These are phyloP conservation scores for Lagopus muta DNA, from an alignment of 2,113 vertebrate species.

Conservation along the genomic window DNA sequence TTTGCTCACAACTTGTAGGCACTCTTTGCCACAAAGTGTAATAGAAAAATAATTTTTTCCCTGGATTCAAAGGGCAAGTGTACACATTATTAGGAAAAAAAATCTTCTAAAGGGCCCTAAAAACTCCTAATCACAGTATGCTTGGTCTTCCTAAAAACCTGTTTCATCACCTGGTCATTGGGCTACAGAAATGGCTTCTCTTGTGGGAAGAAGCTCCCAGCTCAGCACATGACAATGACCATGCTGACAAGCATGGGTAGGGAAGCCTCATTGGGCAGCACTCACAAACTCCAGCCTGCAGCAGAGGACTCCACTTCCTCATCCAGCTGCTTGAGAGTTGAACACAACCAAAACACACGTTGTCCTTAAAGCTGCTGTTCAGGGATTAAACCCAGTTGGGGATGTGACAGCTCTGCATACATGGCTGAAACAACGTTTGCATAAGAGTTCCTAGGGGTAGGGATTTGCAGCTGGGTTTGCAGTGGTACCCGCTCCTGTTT, in stretches of 20 bases:
- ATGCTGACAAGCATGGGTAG: neutral
- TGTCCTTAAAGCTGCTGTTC: neutral
- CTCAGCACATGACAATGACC: neutral
- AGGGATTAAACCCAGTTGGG: neutral
- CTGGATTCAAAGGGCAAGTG: neutral
- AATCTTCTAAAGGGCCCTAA: neutral
- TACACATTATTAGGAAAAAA: neutral
- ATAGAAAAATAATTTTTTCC: neutral
- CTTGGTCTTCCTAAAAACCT: neutral
- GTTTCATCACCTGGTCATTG: neutral
- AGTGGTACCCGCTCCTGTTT: neutral
- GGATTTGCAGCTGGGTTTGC: constrained; percentile 44
- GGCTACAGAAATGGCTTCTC: neutral
- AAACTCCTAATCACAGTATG: neutral
- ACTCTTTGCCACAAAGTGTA: neutral
- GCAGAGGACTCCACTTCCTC: neutral
- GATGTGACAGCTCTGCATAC: neutral
- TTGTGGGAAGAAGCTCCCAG: neutral
- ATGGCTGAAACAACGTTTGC: neutral
- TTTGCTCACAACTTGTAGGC: neutral
- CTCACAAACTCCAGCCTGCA: neutral
- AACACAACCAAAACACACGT: neutral
- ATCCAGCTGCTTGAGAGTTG: neutral
- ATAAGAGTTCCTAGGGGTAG: neutral
- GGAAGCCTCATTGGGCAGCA: neutral